These are phyloP conservation scores for Ameiurus melas DNA, from an alignment of 2,113 vertebrate species.

Conservation along the genomic window DNA sequence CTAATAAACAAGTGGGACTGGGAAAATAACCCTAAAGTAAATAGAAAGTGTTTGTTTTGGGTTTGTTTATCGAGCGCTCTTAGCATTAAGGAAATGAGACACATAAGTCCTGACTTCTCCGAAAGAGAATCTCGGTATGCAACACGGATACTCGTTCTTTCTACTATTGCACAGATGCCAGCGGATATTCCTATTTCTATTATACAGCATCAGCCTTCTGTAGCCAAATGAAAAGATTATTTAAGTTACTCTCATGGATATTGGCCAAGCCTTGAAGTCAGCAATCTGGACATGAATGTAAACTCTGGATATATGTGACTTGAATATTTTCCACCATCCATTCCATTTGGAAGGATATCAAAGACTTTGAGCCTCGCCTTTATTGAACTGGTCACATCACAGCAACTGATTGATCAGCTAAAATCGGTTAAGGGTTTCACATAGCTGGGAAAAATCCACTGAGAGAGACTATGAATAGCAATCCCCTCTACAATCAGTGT, in stretches of 20 bases:
- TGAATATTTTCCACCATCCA: conserved; percentile 30
- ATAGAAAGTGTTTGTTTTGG: not conserved
- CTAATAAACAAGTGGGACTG: not conserved
- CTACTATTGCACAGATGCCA: conserved; percentile 6
- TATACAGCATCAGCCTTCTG: not conserved
- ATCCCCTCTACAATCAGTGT: conserved; percentile 22
- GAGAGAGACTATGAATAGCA: conserved; percentile 38
- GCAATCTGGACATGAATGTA: conserved; percentile 45
- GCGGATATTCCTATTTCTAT: not conserved
- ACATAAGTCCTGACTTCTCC: not conserved
- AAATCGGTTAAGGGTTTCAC: conserved; percentile 35
- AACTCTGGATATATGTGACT: conserved; percentile 39
- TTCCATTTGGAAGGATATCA: conserved; percentile 33
- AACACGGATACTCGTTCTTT: not conserved
- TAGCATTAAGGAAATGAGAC: not conserved
- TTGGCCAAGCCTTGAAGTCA: conserved; percentile 41
- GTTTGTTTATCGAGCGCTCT: not conserved
- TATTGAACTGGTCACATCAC: conserved; percentile 32
- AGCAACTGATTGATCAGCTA: conserved; percentile 25
- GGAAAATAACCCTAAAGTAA: not conserved
- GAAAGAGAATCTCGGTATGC: not conserved
- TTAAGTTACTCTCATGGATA: conserved; percentile 21
- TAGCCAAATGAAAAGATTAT: conserved; percentile 32
- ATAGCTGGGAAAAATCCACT: conserved; percentile 36
- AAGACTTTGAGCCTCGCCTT: conserved; percentile 24